Conservation (phyloP, 2,113 vertebrate genomes). For the Centropristis striata region DNA sequence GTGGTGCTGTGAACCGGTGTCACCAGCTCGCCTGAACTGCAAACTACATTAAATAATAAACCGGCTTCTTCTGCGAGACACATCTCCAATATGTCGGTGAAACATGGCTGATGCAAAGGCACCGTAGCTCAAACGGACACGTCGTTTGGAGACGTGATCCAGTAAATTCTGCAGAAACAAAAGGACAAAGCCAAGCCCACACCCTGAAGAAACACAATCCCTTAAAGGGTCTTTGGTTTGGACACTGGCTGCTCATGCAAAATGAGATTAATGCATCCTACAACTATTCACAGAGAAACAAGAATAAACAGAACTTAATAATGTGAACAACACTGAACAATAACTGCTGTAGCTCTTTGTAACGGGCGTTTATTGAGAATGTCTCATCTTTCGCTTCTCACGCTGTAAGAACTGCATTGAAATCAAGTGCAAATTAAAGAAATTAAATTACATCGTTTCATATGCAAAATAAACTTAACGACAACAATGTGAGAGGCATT, state of each 20-base stretch:
- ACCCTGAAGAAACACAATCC: conserved; percentile 6
- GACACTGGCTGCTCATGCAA: too few relatives aligned
- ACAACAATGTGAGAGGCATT: too few relatives aligned
- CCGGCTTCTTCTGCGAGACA: conserved; percentile 23
- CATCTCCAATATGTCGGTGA: conserved; percentile 12
- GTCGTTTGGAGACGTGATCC: background rate
- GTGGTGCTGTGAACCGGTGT: conserved; percentile 51
- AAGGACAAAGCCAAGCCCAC: background rate
- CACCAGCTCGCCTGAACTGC: conserved; percentile 16
- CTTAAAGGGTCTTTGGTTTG: background rate
- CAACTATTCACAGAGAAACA: background rate
- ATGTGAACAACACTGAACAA: too few relatives aligned
- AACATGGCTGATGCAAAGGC: conserved; percentile 39
- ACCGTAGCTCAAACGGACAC: conserved; percentile 29
- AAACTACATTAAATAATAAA: conserved; percentile 55
- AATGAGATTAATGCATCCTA: background rate
- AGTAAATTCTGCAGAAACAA: conserved; percentile 27
- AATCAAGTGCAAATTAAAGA: too few relatives aligned
- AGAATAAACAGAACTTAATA: background rate
- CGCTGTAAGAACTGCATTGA: too few relatives aligned
- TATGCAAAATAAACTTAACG: too few relatives aligned
- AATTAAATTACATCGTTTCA: too few relatives aligned
- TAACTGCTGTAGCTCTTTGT: too few relatives aligned
- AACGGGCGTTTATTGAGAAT: too few relatives aligned
- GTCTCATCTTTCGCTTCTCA: too few relatives aligned